Evolutionary conservation across 2,797 vertebrate genomes (phyloP).

Genomic region (Pseudochromis fuscus): DNA sequence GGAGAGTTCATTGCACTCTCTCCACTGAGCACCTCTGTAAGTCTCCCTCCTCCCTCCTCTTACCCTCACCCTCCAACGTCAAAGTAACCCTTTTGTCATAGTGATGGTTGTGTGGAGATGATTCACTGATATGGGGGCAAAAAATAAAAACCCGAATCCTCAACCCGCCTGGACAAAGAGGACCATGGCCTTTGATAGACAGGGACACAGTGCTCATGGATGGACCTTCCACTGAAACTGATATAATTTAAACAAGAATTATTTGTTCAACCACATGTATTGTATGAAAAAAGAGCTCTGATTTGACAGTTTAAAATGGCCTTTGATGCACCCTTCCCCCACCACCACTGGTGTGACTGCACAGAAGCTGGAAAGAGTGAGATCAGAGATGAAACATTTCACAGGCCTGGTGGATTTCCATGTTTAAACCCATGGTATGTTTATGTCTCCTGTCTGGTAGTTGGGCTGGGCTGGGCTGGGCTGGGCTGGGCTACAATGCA

Average conservation of each 20-base stretch:
- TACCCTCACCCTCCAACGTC: constrained; percentile 36
- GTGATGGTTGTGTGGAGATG: constrained; percentile 38
- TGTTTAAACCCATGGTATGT: constrained; percentile 70
- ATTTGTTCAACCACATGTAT: constrained; percentile 12
- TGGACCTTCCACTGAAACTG: background rate
- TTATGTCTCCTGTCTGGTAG: constrained; percentile 80
- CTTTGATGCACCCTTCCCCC: constrained; percentile 29
- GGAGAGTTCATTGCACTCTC: constrained; percentile 69
- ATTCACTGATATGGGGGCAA: constrained; percentile 49
- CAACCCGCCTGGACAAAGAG: constrained; percentile 20
- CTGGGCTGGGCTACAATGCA: constrained; percentile 53
- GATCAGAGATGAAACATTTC: constrained; percentile 75
- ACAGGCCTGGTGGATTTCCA: constrained; percentile 74
- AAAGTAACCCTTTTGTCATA: constrained; percentile 59
- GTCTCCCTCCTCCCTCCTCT: constrained; percentile 16
- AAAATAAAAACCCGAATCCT: constrained; percentile 33
- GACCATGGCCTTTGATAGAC: background rate
- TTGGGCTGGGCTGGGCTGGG: constrained; percentile 60
- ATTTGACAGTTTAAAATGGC: constrained; percentile 53
- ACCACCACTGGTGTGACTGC: constrained; percentile 47
- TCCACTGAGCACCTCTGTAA: constrained; percentile 67
- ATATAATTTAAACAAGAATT: constrained; percentile 5
- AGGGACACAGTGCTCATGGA: background rate
- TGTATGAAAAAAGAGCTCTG: background rate
- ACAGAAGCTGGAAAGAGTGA: constrained; percentile 79